A percentile compares a stretch with the other conserved stretches of the same genome.
phyloP scores from a whole-genome alignment of 1,140 invertebrate genomes.

The Sycophaga agraensis region DNA sequence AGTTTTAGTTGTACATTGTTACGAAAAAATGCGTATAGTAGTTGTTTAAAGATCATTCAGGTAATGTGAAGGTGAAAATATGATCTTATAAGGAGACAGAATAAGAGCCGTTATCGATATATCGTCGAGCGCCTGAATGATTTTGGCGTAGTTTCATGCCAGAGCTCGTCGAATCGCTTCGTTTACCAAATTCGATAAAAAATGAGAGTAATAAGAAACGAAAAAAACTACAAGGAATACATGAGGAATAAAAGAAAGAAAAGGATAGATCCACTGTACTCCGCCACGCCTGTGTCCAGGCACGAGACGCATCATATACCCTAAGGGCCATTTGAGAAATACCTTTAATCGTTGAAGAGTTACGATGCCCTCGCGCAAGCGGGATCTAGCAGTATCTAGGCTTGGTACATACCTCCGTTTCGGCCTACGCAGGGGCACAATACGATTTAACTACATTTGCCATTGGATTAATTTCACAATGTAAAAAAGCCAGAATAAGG shows the following conservation, averaged over 20 bases:
- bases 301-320: constrained; percentile 35
- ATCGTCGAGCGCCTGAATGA: constrained; percentile 26
- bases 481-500: constrained; percentile 21
- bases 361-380: constrained; percentile 19
- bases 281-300: constrained; percentile 32
- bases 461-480: constrained; percentile 19
- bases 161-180: constrained; percentile 25
- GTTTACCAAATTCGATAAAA: constrained; percentile 30
- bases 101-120: constrained; percentile 6
- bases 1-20: constrained; percentile 41
- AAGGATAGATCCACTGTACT: constrained; percentile 23
- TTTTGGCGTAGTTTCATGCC: constrained; percentile 18
- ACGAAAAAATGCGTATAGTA: constrained; percentile 33
- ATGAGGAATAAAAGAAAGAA: constrained; percentile 21
- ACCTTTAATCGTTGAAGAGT: constrained; percentile 15
- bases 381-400: constrained; percentile 27
- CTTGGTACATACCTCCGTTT: constrained; percentile 15
- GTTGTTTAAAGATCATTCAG: constrained; percentile 33
- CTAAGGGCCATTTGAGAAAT: neutral
- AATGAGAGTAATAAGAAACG: constrained; percentile 2
- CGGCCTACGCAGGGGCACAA: constrained; percentile 27
- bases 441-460: constrained; percentile 10
- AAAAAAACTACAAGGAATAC: constrained; percentile 7
- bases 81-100: constrained; percentile 12
- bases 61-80: constrained; percentile 13